phyloP scores from a whole-genome alignment of 1,140 invertebrate genomes.

The Magallana gigas region DNA sequence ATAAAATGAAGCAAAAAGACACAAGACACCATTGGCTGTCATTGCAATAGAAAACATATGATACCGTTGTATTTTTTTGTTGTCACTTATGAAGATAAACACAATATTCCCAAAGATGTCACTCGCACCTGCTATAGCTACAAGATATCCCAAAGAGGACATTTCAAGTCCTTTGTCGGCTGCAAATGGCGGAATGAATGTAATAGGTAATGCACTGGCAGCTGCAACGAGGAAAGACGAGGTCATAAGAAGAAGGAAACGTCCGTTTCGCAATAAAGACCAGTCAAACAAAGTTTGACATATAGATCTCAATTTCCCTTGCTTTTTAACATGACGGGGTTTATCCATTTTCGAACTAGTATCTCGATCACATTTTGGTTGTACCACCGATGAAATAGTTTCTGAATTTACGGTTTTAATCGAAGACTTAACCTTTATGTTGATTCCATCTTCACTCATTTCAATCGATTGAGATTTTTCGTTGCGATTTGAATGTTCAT shows the following conservation, averaged over 20 bases:
- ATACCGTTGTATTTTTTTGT: slow-evolving; percentile 14
- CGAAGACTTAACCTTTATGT: too few relatives aligned
- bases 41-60: slow-evolving; percentile 41
- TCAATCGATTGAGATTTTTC: too few relatives aligned
- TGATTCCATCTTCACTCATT: too few relatives aligned
- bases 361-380: background rate
- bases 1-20: slow-evolving; percentile 16
- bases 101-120: slow-evolving; percentile 20
- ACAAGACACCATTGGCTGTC: background rate
- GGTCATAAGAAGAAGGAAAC: slow-evolving; percentile 5
- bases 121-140: slow-evolving; percentile 28
- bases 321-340: background rate
- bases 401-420: too few relatives aligned
- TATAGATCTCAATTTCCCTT: too few relatives aligned
- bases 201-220: slow-evolving; percentile 22
- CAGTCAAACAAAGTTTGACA: background rate
- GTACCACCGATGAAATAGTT: background rate
- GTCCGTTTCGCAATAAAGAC: slow-evolving; percentile 6
- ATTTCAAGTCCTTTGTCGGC: slow-evolving; percentile 15
- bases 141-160: background rate
- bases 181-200: slow-evolving; percentile 41
- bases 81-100: slow-evolving; percentile 29
- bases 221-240: background rate
- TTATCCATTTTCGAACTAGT: background rate
- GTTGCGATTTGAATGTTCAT: too few relatives aligned